These are phyloP conservation scores for Crotalus tigris DNA, from an alignment of 2,113 vertebrate species.

Conservation along the genomic window DNA sequence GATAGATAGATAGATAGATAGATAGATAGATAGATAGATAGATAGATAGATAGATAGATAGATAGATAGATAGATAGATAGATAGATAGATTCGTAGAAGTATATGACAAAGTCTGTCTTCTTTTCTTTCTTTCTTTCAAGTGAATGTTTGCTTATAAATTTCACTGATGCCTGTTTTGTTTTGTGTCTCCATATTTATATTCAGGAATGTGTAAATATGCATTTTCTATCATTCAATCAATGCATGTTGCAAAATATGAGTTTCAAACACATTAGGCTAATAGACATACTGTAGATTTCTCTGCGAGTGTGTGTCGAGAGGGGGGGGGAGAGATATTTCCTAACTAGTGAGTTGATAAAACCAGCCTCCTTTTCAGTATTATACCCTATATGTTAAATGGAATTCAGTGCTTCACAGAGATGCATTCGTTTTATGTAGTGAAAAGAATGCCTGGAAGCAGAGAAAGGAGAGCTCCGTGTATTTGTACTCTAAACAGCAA, in stretches of 20 bases:
- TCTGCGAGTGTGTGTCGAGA: too few relatives aligned
- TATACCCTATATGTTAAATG: background rate
- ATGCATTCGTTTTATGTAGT: background rate
- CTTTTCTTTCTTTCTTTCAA: background rate
- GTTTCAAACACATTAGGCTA: background rate
- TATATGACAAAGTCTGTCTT: background rate
- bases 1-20: background rate
- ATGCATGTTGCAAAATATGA: background rate
- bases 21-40: background rate
- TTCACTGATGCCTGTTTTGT: background rate
- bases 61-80: background rate
- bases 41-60: background rate
- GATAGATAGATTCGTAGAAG: background rate
- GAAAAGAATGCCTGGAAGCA: conserved; percentile 63
- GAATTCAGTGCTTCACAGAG: background rate
- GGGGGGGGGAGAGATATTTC: accelerated
- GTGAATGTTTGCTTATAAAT: background rate
- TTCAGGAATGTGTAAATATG: background rate
- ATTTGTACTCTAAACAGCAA: conserved; percentile 64
- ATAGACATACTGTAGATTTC: background rate
- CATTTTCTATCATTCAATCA: conserved; percentile 22
- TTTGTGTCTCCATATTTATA: conserved; percentile 16
- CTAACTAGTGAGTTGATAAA: conserved; percentile 17
- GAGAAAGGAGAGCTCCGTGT: conserved; percentile 67
- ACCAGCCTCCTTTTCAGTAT: background rate